A percentile compares a stretch with the other conserved stretches of the same genome.
phyloP scores from a whole-genome alignment of 2,113 vertebrate species.

The Anser brachyrhynchus region DNA sequence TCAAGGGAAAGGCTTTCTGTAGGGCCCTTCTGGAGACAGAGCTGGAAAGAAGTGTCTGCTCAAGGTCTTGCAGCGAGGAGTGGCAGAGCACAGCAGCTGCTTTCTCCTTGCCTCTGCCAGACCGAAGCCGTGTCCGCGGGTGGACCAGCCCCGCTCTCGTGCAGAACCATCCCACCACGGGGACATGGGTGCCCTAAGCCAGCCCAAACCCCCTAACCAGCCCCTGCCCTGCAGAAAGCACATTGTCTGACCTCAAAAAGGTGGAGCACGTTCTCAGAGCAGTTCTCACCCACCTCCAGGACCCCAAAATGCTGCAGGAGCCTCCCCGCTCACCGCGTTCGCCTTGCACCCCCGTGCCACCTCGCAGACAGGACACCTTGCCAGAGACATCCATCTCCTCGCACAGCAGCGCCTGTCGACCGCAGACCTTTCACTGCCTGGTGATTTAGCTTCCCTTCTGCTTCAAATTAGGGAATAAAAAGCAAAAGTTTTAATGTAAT shows the following conservation, averaged over 20 bases:
- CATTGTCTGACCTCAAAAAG: fast-evolving
- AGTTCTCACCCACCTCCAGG: not conserved
- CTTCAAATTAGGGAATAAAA: slow-evolving; percentile 38
- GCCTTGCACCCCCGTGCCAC: fast-evolving
- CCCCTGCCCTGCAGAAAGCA: not conserved
- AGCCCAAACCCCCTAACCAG: not conserved
- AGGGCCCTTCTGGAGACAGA: not conserved
- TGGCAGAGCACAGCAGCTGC: not conserved
- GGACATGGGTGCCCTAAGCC: not conserved
- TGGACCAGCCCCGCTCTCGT: fast-evolving
- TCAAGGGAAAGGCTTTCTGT: not conserved
- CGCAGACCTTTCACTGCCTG: slow-evolving; percentile 20
- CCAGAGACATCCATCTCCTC: not conserved
- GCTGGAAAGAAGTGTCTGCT: not conserved
- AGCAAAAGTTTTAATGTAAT: slow-evolving; percentile 21
- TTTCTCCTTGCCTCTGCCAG: not conserved
- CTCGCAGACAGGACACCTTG: not conserved
- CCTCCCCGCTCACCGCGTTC: no score
- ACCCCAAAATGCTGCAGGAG: not conserved
- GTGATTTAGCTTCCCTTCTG: slow-evolving; percentile 36
- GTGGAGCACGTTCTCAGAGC: not conserved
- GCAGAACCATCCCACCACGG: not conserved
- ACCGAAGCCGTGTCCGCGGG: not conserved
- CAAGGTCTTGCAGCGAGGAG: not conserved
- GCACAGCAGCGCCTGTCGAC: not conserved